Base-by-base conservation (phyloP, 30 jellyfish, hydroid and myxozoan species). In the Aurelia sp. region DNA sequence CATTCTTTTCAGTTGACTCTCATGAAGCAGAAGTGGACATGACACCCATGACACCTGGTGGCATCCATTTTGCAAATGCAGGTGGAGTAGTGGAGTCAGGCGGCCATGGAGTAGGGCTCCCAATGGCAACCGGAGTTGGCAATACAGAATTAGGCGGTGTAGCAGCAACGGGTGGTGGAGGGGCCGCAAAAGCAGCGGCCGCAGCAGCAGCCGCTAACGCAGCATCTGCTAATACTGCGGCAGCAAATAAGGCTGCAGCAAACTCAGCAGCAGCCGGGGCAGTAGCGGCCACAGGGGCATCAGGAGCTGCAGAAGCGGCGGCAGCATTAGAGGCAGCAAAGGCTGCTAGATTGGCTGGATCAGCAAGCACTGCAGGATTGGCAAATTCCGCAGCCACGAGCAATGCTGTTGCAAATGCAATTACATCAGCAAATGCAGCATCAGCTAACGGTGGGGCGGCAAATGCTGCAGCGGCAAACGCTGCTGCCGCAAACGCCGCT, bases 31-130 rank as follows among this genome's bases (percentile, higher is more conserved):
- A 37, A 10, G 44, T 80, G 6, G 93, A 84, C 53, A 65, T 84
- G 76, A 47, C 93, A 18, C 93, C 93, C 11, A 84, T 84, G 93
- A 84, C 93, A 4, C 93, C 93, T 31, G 93, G 93, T 33, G 93
- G 93, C 58, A 84, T 84, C 11, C 93, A 84, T 4, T 84, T 84
- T 62, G 85, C 73, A 59, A 47, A 35, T 62, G 31, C 67, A 3
- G 65, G 48, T 41, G 59, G 53, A 19, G 83, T 30, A 15, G 83
- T 48, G 7, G 47, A 17, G 52, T 40, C 67, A 22, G 90, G 76
- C 10, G 83, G 76, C 17, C 40, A 22, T 16, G 79, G 53, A 23
- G 70, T 59, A 41, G 76, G 70, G 16, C 69, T 59, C 13, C 69
- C 69, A 15, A 59, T 59, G 33, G 69, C 69, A 59, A 15, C 30